Base-by-base conservation (phyloP, 30 jellyfish, hydroid and myxozoan genomes). In the Turritopsis dohrnii region DNA sequence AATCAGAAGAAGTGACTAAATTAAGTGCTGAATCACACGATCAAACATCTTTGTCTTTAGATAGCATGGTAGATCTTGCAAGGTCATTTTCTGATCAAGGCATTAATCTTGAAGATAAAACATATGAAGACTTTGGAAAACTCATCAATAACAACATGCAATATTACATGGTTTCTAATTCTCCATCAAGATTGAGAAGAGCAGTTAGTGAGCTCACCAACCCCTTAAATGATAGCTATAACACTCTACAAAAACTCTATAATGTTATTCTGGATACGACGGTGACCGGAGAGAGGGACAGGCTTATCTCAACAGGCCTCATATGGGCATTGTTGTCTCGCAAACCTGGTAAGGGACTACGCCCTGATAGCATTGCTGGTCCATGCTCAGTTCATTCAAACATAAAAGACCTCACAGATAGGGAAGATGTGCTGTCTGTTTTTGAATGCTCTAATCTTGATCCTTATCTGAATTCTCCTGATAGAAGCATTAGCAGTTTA, bases 11-110 rank as follows among this genome's bases (percentile, higher is more conserved):
- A 0, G 95, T 72, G n/a, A 20, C 22, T 27, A 83, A 83, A 16
- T 72, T 90, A 8, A 65, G 69, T 18, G 18, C 66, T 26, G 13
- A 24, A 29, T n/a, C 74, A 5, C 71, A 66, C 18, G 26, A 29
- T 19, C 24, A 26, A 29, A 60, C 75, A 29, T 29, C 85, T 29
- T 28, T 7, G 20, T 77, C 85, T 0, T 19, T 77, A 29, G 7
- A n/a, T 1, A 30, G 85, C 29, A 5, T 77, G 28, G 71, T 77
- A 18, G 71, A 77, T 26, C 71, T 77, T 30, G 71, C 85, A 13
- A 66, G 71, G 16, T 77, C 75, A 77, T 77, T 77, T 52, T 77
- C 85, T 13, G 28, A 13, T 30, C 71, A 77, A 77, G 85, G 85
- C 19, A 0, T 23, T 1, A 77, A 66, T 18, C 71, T 77, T 29